Conservation (phyloP, 2,113 vertebrate genomes). For the Cryptoleucopteryx plumbea region DNA sequence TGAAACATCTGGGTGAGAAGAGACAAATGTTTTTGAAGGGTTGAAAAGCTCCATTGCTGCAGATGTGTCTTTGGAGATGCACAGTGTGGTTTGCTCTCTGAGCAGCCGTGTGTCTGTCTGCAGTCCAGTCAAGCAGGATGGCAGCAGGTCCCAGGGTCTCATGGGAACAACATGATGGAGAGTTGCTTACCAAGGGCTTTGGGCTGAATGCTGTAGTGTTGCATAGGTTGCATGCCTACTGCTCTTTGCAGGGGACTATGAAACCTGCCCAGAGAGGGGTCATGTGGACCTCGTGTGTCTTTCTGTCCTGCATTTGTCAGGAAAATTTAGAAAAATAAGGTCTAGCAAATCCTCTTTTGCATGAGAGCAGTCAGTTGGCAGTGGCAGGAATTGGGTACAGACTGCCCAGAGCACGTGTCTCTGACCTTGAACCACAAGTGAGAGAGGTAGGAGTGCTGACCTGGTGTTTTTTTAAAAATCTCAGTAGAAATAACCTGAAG, state of each 20-base stretch:
- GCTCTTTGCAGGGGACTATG: not conserved
- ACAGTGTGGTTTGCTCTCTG: not conserved
- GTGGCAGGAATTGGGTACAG: not conserved
- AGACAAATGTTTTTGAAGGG: not conserved
- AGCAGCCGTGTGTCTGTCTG: accelerated
- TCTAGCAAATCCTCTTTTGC: not conserved
- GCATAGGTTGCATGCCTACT: too few species aligned
- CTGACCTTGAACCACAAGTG: not conserved
- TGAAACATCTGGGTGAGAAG: not conserved
- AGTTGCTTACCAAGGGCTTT: not conserved
- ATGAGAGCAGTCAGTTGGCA: not conserved
- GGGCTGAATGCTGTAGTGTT: accelerated
- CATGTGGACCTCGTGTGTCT: accelerated
- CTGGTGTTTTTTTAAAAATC: not conserved
- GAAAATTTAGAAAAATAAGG: not conserved
- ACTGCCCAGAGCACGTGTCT: not conserved
- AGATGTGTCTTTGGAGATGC: not conserved
- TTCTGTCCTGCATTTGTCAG: not conserved
- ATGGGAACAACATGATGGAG: accelerated
- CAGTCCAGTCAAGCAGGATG: not conserved
- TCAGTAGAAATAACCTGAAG: not conserved
- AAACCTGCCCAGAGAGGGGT: not conserved
- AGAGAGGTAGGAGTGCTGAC: not conserved
- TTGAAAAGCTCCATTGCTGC: not conserved
- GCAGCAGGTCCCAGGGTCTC: not conserved